Evolutionary conservation across 2,888 invertebrate species (phyloP).

Genomic region (Melinaea marsaeus): DNA sequence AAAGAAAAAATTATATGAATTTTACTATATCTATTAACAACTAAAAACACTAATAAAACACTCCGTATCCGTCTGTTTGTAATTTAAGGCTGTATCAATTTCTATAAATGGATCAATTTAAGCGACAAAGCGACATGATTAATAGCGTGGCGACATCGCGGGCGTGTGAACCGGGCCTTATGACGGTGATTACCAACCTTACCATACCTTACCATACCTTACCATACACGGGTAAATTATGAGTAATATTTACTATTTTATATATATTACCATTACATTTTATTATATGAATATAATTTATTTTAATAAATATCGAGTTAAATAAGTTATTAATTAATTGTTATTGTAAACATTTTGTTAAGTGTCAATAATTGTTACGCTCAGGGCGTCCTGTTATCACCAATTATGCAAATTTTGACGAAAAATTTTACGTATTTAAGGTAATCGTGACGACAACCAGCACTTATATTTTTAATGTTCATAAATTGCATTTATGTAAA

Average conservation of each 20-base stretch:
- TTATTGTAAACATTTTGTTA: conserved; percentile 31
- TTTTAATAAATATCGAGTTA: too few relatives aligned
- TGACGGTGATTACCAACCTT: conserved; percentile 22
- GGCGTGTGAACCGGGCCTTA: conserved; percentile 45
- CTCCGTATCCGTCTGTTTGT: too few relatives aligned
- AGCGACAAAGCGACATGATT: conserved; percentile 43
- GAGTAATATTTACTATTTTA: too few relatives aligned
- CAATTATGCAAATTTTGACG: conserved; percentile 67
- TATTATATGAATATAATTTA: too few relatives aligned
- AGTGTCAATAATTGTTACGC: conserved; percentile 51
- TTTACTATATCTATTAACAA: too few relatives aligned
- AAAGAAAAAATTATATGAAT: too few relatives aligned
- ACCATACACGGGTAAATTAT: too few relatives aligned
- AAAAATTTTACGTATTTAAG: conserved; percentile 52
- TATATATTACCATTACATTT: too few relatives aligned
- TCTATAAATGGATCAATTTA: conserved; percentile 39
- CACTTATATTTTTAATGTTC: conserved; percentile 14
- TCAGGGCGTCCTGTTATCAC: conserved; percentile 56
- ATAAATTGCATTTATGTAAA: neutral
- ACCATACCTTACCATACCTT: too few relatives aligned
- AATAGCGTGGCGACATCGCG: conserved; percentile 41
- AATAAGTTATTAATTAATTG: conserved; percentile 30
- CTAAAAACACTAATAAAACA: too few relatives aligned
- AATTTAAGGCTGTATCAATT: too few relatives aligned
- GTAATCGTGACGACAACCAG: conserved; percentile 31